Base-by-base conservation (phyloP, 2,888 invertebrate genomes). In the Heliconius sara region DNA sequence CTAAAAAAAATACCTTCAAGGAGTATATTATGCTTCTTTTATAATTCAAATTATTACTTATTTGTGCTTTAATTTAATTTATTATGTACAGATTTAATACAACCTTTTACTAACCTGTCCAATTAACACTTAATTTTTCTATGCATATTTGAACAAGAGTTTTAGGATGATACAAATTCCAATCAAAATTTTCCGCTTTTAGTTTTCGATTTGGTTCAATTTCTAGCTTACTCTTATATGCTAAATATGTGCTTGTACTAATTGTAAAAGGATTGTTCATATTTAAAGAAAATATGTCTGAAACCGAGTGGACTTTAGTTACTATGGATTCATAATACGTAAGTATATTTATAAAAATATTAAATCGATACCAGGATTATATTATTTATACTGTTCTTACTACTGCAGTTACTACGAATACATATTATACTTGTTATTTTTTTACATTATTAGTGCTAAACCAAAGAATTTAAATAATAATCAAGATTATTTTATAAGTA, bases 151-250 rank as follows among this genome's bases (percentile, higher is more conserved):
- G 87, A 16, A 91, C 89, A 65, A 96, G 90, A 9, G 93, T 84
- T 82, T 95, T 95, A 52, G 95, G 94, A 78, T 94, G 91, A 71
- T 93, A 90, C 13, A 83, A 82, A 86, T 96, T 94, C 96, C 96
- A 96, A 43, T 91, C 87, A 83, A 96, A 95, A 81, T 93, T 85
- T 89, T 96, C 96, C 0, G 96, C 86, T 82, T 93, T 89, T 30
- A 96, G 83, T 87, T 90, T 92, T 83, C 96, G 88, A 65, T 85
- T 79, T 6, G 86, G 84, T 89, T 96, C 96, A 43, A 89, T 88
- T 84, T 82, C 88, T 82, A 80, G 86, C 67, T 76, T 88, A 85
- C 92, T 91, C 79, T 91, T 91, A 84, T 96, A 96, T 7, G 93
- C 91, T 77, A 90, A 87, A 79, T 90, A 90, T 0, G 95, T 94